Base-by-base conservation (phyloP, 2,888 invertebrate species). In the Brachylomia viminalis region DNA sequence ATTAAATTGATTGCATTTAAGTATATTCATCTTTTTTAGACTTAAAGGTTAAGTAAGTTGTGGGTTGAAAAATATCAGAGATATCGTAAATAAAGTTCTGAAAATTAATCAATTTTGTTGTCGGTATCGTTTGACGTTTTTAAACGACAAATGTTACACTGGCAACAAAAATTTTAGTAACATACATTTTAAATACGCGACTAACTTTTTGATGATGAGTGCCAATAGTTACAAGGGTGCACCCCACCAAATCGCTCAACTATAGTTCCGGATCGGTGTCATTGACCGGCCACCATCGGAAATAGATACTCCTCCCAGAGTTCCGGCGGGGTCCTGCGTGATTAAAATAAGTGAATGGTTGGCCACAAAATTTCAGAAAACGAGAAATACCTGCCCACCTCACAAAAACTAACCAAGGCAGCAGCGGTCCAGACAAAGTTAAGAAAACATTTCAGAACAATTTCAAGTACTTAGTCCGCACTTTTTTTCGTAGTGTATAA, bases 191-290 rank as follows among this genome's bases (percentile, higher is more conserved):
- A 30, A 74, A 72, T 69, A 62, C 23, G 38, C 61, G 65, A 66
- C 79, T 62, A 66, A 72, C 71, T 72, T 82, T 76, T 72, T 66
- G 52, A 85, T 89, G 90, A 91, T 89, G 87, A 90, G 87, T 90
- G 91, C 86, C 89, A 90, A 91, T 92, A 90, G 90, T 90, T 82
- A 89, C n/a, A 86, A 89, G 84, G 87, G 86, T 90, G 87, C 92
- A 90, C 90, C 91, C 92, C 85, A 88, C 85, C 90, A 89, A 93
- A 92, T 92, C 92, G 90, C 89, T 93, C 90, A 90, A 87, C 90
- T 93, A 91, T 92, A 87, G 91, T 95, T 95, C 94, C 95, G 94
- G 91, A 91, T 92, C 83, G 86, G 90, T 89, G 95, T 95, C 95
- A 93, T 89, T 93, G 95, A 93, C 95, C 95, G 91, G 87, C 87